phyloP scores from a whole-genome alignment of 1,140 invertebrate species.

The Matsumurasca onukii region DNA sequence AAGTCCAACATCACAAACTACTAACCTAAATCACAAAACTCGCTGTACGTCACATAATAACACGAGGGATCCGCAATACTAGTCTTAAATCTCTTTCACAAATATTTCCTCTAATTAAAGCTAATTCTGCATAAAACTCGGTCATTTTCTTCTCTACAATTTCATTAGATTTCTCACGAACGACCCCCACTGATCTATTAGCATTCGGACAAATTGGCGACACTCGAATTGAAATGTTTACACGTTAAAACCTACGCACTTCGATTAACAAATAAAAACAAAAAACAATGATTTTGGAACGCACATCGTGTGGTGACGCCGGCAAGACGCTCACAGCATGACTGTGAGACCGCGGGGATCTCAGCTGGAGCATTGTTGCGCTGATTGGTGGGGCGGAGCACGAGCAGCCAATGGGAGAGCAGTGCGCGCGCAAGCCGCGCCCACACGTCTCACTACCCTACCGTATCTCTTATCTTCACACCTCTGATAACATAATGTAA shows the following conservation, averaged over 20 bases:
- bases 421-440: background rate
- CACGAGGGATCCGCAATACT: no score
- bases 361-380: conserved; percentile 1
- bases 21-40: background rate
- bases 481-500: no score
- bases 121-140: no score
- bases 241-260: conserved; percentile 9
- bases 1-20: background rate
- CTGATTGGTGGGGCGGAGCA: conserved; percentile 21
- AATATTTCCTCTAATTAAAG: no score
- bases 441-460: background rate
- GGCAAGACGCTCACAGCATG: conserved; percentile 12
- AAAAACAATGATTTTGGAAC: background rate
- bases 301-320: background rate
- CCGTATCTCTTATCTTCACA: background rate
- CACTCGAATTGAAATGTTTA: conserved; percentile 4
- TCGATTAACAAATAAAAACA: conserved; percentile 13
- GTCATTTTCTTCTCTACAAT: no score
- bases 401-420: conserved; percentile 9
- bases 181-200: no score
- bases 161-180: no score
- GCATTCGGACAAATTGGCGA: no score
- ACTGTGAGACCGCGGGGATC: conserved; percentile 6
- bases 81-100: no score
- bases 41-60: background rate